Base-by-base conservation (phyloP, 2,797 vertebrate genomes). In the Malacoctenus gilli region DNA sequence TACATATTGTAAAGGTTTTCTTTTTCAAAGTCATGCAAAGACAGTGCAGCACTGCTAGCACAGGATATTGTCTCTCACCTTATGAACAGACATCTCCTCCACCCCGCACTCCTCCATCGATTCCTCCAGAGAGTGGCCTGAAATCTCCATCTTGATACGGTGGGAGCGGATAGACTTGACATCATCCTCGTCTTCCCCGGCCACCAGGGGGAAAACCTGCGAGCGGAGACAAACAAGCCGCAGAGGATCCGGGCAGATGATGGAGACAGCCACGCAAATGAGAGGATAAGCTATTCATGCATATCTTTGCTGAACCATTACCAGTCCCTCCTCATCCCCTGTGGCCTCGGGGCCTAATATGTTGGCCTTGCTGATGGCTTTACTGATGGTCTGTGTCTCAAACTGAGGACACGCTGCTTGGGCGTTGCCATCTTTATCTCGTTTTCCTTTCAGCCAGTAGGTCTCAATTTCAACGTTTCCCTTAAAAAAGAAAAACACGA, bases 391-490 rank as follows among this genome's bases (percentile, higher is more conserved):
- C 68, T 90, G 87, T 11, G 81, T 80, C 56, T 91, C 91, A 56
- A 92, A 92, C 82, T 91, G 89, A 8, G 90, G 90, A 59, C 90
- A 92, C 0, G 86, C 89, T 0, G 89, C 89, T 73, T 91, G 91
- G 18, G 89, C 89, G 4, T 92, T 92, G 3, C 90, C 89, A 1
- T 90, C 90, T 60, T 92, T 91, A 74, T 92, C 90, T 41, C 75
- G 67, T 68, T 91, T 92, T 50, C 90, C 89, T 56, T 91, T 91
- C 59, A 92, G 82, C 91, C 90, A 92, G 77, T 87, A 92, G 0
- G 89, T 92, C 72, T 92, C 90, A n/a, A 91, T 92, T 68, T 93
- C 90, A 64, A 93, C 91, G 61, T 86, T 91, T 0, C 88, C 89
- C 89, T 92, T 13, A 32, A 65, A 34, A 36, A n/a, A n/a, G n/a